These are phyloP conservation scores for Vicugna pacos DNA, from an alignment of 2,113 vertebrate species.

Conservation along the genomic window DNA sequence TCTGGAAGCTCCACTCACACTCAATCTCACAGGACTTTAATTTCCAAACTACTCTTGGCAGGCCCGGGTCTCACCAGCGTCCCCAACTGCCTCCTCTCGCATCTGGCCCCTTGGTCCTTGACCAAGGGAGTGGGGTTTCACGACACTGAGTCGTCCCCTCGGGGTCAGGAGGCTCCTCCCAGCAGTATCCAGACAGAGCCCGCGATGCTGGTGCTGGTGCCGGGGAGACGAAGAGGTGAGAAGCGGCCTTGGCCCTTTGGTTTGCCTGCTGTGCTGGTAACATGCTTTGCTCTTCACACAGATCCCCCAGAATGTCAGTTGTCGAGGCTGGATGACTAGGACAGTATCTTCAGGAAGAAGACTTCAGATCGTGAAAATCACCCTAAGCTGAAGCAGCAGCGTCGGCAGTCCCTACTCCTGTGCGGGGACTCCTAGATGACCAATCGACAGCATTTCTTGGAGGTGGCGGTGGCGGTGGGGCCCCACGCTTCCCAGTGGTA, in stretches of 20 bases:
- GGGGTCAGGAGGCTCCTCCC: background rate
- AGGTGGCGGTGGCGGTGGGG: fast-evolving
- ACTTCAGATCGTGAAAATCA: background rate
- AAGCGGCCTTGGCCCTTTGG: background rate
- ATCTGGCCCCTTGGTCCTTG: background rate
- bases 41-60: background rate
- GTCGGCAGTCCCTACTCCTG: background rate
- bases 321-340: background rate
- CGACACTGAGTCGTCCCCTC: fast-evolving
- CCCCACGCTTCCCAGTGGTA: background rate
- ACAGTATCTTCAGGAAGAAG: background rate
- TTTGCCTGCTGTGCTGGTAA: background rate
- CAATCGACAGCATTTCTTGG: too few species aligned
- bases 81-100: background rate
- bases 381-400: background rate
- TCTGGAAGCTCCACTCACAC: background rate
- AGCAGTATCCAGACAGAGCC: fast-evolving
- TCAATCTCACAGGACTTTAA: background rate
- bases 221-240: background rate
- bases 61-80: background rate
- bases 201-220: fast-evolving
- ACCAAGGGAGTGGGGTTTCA: background rate
- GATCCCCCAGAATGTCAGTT: background rate
- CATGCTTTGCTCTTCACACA: background rate
- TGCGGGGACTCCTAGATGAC: background rate